Evolutionary conservation across 2,888 invertebrate genomes (phyloP), one percentile per base, ranked within the genome.

Genomic region (Morpho helenor): DNA sequence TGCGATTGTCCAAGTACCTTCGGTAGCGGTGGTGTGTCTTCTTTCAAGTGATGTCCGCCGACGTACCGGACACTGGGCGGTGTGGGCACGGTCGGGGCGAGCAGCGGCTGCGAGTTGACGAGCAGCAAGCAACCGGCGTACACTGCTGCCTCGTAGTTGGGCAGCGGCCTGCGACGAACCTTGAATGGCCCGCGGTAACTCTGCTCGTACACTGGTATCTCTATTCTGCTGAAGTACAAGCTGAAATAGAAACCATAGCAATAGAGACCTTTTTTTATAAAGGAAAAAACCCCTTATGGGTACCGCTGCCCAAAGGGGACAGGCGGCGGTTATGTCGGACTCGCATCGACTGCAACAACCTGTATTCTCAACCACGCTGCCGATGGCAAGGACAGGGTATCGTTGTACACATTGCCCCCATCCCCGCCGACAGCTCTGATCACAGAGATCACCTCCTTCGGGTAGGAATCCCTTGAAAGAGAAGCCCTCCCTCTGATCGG

Each of bases 41-140:
- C 63, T 9, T 68, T 63, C 22, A 84, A 61, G 56, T 84, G 83
- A 60, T 83, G 82, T 16, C 82, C 80, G 0, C 82, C 84, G 1
- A 84, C 62, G 45, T 77, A 75, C 60, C 77, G 77, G 2, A 71
- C 73, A 52, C 69, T 81, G 5, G 66, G 67, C 0, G 84, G 80
- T 55, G 81, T 50, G 0, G 80, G 69, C 55, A 79, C 50, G 0
- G 64, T 59, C 63, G 79, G 79, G 0, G 78, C 79, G 16, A 82
- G 65, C 22, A 74, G 63, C 0, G 79, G 75, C 44, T 79, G 74
- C 2, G 80, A 77, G 67, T 84, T 80, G n/a, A 80, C 53, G 41
- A 84, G 70, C 58, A 84, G 63, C 64, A 81, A 56, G 0, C 82
- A 77, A 0, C 69, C 78, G 49, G 76, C 75, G 65, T 73, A 69